These are phyloP conservation scores for Thryonomys swinderianus DNA, from an alignment of 2,113 vertebrate genomes.

Conservation along the genomic window DNA sequence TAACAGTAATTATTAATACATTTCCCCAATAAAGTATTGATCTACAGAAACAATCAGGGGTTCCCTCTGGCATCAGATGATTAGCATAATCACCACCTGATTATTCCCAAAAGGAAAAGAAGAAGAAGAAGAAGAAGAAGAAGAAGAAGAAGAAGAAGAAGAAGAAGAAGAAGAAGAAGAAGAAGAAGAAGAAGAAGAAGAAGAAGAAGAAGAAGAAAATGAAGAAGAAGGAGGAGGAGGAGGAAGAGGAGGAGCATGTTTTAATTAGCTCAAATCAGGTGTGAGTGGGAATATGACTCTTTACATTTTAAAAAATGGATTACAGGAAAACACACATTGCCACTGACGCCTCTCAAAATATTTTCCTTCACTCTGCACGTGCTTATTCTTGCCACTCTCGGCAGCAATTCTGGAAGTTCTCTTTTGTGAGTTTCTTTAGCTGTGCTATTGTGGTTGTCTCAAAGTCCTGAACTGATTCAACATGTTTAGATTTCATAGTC, in stretches of 20 bases:
- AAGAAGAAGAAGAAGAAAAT: no score
- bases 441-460: background rate
- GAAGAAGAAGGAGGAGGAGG: no score
- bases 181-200: no score
- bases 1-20: background rate
- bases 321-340: background rate
- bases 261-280: background rate
- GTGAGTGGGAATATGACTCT: background rate
- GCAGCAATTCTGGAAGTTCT: background rate
- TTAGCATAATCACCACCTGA: background rate
- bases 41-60: background rate
- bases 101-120: background rate
- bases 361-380: background rate
- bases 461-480: background rate
- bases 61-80: background rate
- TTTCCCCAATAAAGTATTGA: background rate
- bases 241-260: no score
- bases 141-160: no score
- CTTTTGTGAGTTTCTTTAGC: background rate
- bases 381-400: background rate
- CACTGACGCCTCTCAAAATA: background rate
- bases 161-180: no score
- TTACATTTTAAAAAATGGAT: background rate
- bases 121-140: no score
- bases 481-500: background rate